Percentiles rank a stretch among this genome's conserved stretches.
phyloP scores from a whole-genome alignment of 2,113 vertebrate species.

The Catharus minimus region DNA sequence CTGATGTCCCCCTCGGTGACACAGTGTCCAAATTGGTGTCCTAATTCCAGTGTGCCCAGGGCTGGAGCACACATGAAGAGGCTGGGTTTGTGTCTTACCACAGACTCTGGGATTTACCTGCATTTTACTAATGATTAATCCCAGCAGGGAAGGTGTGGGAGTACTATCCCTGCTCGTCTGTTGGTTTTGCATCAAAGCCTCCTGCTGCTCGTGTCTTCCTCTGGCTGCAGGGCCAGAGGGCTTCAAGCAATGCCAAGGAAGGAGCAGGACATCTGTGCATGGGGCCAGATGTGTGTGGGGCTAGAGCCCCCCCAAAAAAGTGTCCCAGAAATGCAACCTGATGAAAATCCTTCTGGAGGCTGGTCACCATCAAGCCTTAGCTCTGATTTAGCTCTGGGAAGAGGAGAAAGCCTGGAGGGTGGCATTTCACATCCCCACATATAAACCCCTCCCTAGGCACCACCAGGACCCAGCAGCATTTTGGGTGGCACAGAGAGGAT shows the following conservation, averaged over 20 bases:
- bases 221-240: not conserved
- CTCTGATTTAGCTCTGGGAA: not conserved
- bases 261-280: rapidly evolving
- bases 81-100: rapidly evolving
- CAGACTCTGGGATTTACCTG: not conserved
- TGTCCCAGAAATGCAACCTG: not conserved
- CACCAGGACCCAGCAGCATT: not conserved
- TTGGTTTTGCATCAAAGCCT: rapidly evolving
- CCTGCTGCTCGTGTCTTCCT: rapidly evolving
- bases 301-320: not conserved
- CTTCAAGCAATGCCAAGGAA: not conserved
- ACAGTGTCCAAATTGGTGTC: not conserved
- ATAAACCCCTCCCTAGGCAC: rapidly evolving
- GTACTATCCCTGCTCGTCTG: not conserved
- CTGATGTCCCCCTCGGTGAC: rapidly evolving
- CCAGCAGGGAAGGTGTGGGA: not conserved
- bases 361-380: rapidly evolving
- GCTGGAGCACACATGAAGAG: not conserved
- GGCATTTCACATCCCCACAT: not conserved
- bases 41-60: rapidly evolving
- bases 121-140: not conserved
- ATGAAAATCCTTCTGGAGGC: not conserved
- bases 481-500: not conserved
- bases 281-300: not conserved
- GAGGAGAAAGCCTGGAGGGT: not conserved